Conservation (phyloP, 2,797 vertebrate species). For the Rhyacichthys aspro region DNA sequence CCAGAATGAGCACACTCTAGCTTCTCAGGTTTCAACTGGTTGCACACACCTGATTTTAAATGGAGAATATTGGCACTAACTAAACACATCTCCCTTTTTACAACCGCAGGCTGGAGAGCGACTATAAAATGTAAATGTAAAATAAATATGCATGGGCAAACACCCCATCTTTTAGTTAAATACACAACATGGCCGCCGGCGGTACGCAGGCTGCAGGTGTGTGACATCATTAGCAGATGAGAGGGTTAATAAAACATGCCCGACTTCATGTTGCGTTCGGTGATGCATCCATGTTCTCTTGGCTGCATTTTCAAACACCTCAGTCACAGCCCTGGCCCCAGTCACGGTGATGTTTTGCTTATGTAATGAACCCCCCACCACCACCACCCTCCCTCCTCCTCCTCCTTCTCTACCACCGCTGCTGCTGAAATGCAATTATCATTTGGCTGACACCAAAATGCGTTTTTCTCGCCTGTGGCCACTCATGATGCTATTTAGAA, state of each 20-base stretch:
- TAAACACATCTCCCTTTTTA: no score
- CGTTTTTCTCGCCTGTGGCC: constrained; percentile 64
- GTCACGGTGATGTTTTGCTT: constrained; percentile 11
- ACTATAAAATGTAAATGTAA: no score
- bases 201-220: neutral
- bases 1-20: no score
- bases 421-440: constrained; percentile 65
- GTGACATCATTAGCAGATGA: constrained; percentile 20
- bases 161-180: no score
- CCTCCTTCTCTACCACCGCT: constrained; percentile 9
- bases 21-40: no score
- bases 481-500: constrained; percentile 69
- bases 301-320: neutral
- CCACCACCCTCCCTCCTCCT: neutral
- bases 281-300: constrained; percentile 22
- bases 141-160: no score
- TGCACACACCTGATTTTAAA: no score
- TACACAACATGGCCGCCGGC: neutral
- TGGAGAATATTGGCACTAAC: no score
- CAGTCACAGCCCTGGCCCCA: constrained; percentile 1
- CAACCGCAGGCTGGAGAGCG: no score
- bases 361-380: constrained; percentile 13
- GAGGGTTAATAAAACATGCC: no score
- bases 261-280: no score
- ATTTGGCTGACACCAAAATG: constrained; percentile 67